These are phyloP conservation scores for Promerops cafer DNA, from an alignment of 2,113 vertebrate species.

Conservation along the genomic window DNA sequence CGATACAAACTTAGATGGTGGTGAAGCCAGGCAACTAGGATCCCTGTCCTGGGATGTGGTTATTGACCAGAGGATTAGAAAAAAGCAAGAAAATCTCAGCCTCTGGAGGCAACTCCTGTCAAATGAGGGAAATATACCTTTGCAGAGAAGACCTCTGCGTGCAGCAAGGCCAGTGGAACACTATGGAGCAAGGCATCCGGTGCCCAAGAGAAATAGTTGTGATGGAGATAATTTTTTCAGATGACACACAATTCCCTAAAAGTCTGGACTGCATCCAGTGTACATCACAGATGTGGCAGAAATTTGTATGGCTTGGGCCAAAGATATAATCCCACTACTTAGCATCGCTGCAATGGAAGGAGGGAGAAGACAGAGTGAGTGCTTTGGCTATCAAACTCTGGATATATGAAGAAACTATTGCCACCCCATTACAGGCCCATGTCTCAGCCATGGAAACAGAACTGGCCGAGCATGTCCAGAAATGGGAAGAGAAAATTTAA, in stretches of 20 bases:
- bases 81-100: not conserved
- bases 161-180: not conserved
- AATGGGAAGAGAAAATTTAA: not conserved
- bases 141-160: not conserved
- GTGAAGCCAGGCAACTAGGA: not conserved
- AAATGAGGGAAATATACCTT: not conserved
- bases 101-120: not conserved
- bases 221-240: not conserved
- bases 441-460: not conserved
- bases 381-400: not conserved
- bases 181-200: not conserved
- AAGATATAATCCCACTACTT: not conserved
- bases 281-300: not conserved
- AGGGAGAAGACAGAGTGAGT: not conserved
- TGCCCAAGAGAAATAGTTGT: not conserved
- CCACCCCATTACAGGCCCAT: not conserved
- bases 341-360: not conserved
- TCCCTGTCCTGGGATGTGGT: not conserved
- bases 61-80: not conserved
- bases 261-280: not conserved
- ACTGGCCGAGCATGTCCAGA: not conserved
- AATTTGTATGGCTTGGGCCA: not conserved
- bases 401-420: not conserved
- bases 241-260: not conserved
- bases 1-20: not conserved